A percentile compares a stretch with the other conserved stretches of the same genome.
Evolutionary conservation across 2,797 vertebrate genomes (phyloP).

Genomic region (Chelonia mydas): DNA sequence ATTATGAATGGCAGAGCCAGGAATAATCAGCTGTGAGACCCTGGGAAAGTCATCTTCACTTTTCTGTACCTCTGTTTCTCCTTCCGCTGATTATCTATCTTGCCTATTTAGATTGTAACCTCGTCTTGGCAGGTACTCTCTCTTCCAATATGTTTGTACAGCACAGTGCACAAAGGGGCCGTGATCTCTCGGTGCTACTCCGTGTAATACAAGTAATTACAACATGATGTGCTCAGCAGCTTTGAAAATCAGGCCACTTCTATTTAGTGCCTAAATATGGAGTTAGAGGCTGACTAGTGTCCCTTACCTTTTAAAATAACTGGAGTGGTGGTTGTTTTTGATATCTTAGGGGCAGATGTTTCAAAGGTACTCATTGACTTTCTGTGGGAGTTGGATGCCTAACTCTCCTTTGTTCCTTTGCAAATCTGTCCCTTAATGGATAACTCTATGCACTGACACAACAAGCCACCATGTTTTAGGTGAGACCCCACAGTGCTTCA

Average conservation of each 20-base stretch:
- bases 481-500: background rate
- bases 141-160: background rate
- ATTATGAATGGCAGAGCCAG: background rate
- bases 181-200: background rate
- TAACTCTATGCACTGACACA: background rate
- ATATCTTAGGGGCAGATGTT: background rate
- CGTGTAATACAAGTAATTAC: background rate
- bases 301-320: background rate
- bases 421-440: background rate
- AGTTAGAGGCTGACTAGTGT: background rate
- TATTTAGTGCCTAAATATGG: background rate
- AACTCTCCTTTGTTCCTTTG: background rate
- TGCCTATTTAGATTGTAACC: background rate
- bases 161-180: background rate
- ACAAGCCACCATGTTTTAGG: background rate
- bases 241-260: background rate
- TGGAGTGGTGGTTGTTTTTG: background rate
- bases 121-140: background rate
- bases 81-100: background rate
- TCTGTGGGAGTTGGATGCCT: background rate
- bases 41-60: background rate
- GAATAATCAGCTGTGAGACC: background rate
- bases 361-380: background rate
- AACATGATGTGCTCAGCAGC: background rate
- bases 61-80: background rate